These are phyloP conservation scores for Meleagris gallopavo DNA, from an alignment of 2,113 vertebrate species.

Conservation along the genomic window DNA sequence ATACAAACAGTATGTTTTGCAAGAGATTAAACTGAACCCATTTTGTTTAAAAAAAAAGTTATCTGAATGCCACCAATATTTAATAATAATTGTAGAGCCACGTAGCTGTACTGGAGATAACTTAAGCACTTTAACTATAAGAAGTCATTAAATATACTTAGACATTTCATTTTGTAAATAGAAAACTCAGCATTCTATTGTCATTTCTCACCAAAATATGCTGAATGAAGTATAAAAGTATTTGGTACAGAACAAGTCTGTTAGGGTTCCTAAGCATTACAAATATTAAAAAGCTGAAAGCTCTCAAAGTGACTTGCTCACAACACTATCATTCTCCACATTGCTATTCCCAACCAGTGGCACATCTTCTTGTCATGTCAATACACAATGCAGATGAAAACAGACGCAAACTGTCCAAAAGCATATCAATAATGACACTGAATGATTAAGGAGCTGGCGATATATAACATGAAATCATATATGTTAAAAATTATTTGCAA, in stretches of 20 bases:
- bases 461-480: conserved; percentile 37
- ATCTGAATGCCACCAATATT: background rate
- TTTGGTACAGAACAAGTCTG: background rate
- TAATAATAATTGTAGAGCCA: background rate
- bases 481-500: conserved; percentile 41
- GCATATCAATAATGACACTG: conserved; percentile 24
- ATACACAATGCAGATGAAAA: background rate
- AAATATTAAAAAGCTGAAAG: background rate
- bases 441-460: conserved; percentile 44
- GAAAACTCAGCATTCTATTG: background rate
- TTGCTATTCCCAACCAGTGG: background rate
- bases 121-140: background rate
- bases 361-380: background rate
- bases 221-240: background rate
- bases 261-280: background rate
- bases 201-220: background rate
- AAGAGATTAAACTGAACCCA: background rate
- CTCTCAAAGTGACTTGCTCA: background rate
- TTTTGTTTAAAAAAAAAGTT: background rate
- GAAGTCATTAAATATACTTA: background rate
- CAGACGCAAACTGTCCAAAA: background rate
- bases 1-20: background rate
- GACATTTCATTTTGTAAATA: background rate
- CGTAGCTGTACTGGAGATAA: background rate
- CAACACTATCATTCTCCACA: background rate